Conservation (phyloP, 2,888 invertebrate species). For the Caenorhabditis becei region DNA sequence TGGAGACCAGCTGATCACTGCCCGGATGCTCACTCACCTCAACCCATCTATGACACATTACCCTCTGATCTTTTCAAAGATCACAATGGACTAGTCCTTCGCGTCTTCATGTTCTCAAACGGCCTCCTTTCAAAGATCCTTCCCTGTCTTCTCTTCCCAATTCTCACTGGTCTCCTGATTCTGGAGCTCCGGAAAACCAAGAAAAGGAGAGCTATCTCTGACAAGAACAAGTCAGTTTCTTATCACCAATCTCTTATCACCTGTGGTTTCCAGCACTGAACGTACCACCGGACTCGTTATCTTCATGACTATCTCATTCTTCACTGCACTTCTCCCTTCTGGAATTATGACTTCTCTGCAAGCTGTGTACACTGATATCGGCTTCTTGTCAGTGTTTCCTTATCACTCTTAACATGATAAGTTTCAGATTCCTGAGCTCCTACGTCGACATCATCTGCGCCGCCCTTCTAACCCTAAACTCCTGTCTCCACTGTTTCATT, state of each 20-base stretch:
- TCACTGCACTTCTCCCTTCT: slow-evolving; percentile 22
- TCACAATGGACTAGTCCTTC: background rate
- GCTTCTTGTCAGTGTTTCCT: slow-evolving; percentile 17
- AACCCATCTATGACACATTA: background rate
- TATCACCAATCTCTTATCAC: too few relatives aligned
- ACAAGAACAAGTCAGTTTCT: background rate
- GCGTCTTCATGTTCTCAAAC: background rate
- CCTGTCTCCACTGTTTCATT: background rate
- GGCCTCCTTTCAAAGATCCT: slow-evolving; percentile 19
- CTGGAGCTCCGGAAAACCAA: background rate
- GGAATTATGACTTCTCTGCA: slow-evolving; percentile 11
- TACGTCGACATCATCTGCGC: slow-evolving; percentile 1
- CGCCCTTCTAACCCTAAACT: background rate
- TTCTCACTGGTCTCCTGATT: slow-evolving; percentile 6
- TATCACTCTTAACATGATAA: background rate
- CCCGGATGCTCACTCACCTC: background rate
- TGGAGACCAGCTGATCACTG: too few relatives aligned
- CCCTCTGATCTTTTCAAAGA: background rate
- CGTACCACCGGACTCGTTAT: slow-evolving; percentile 23
- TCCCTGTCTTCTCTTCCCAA: slow-evolving; percentile 19
- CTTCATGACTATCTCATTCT: slow-evolving; percentile 19
- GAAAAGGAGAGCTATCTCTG: background rate
- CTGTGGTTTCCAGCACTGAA: slow-evolving; percentile 21
- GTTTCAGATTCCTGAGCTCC: background rate
- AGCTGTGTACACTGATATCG: slow-evolving; percentile 13